Evolutionary conservation across 1,140 invertebrate species (phyloP), one percentile per base, ranked within the genome.

Genomic region (Drosophila sproati): DNA sequence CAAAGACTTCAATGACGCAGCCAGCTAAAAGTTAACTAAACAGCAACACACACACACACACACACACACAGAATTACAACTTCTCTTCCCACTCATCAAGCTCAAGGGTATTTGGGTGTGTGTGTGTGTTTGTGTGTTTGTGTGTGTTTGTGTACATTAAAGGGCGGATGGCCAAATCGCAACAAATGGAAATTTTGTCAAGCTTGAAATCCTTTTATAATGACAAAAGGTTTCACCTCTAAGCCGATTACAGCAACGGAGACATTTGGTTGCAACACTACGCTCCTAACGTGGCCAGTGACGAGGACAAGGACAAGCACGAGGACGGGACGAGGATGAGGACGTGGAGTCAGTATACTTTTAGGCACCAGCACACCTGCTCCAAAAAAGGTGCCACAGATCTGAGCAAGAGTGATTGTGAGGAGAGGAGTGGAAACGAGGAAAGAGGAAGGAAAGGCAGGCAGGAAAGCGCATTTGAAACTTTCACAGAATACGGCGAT

Each of bases 141-240:
- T 56, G 45, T 57, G 43, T 73, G 62, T 52, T 62, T 59, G 35
- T 41, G 31, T 52, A 20, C 20, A 20, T 20, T 20, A 20, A 34
- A 39, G 34, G 5, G 55, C 10, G 32, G 3, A 39, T 32, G 28
- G 37, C 55, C 37, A 67, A 80, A 73, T 89, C 80, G 80, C 85
- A 83, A 81, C 85, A 83, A 88, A 88, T 89, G 85, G 85, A 89
- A 88, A 88, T 89, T 80, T 83, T 88, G 85, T 88, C 80, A 76
- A 83, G 85, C 85, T 80, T 89, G 85, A 88, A 88, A 88, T 88
- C 85, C 85, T 85, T 88, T 88, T 88, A 89, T 88, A 88, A 88
- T 88, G 85, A 88, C 85, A 88, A 88, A 88, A 89, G 85, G 85
- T 88, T 88, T 88, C 85, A 88, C 85, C 85, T 88, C 78, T 88